A percentile compares a stretch with the other conserved stretches of the same genome.
phyloP scores from a whole-genome alignment of 2,888 invertebrate species.

The Lutraria lutraria region DNA sequence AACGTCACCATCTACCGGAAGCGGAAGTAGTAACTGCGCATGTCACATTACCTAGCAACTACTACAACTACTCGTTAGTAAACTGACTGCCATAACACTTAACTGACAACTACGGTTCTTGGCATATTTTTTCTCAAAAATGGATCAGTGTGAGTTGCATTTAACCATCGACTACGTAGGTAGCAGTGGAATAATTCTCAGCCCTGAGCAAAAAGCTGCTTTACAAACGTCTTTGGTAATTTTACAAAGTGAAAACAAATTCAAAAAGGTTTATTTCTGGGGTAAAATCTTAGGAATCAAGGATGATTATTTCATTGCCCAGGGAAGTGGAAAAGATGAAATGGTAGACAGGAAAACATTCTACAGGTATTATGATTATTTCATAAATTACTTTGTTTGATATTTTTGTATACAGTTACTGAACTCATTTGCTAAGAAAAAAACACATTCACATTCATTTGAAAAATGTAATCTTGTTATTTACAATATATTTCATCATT shows the following conservation, averaged over 20 bases:
- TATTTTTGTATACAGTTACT: too few species aligned
- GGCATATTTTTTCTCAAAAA: conserved; percentile 77
- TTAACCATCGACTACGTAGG: conserved; percentile 89
- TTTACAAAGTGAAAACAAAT: conserved; percentile 94
- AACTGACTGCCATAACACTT: conserved; percentile 19
- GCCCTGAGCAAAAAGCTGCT: conserved; percentile 90
- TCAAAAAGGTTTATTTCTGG: conserved; percentile 94
- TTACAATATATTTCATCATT: too few species aligned
- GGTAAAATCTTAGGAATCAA: conserved; percentile 93
- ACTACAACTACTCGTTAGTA: conserved; percentile 41
- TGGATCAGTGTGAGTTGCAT: conserved; percentile 89
- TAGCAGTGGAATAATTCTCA: conserved; percentile 91
- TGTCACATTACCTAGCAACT: conserved; percentile 65
- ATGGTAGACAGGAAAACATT: conserved; percentile 91
- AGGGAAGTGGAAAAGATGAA: conserved; percentile 92
- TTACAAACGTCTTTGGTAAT: conserved; percentile 93
- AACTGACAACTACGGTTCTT: not conserved
- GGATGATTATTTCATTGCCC: conserved; percentile 94
- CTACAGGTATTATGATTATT: conserved; percentile 89
- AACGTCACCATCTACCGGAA: conserved; percentile 23
- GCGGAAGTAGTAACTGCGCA: conserved; percentile 37
- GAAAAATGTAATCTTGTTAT: too few species aligned
- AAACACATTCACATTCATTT: too few species aligned
- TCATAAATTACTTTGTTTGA: not conserved
- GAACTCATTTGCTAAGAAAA: too few species aligned